These are phyloP conservation scores for Campylomormyrus numenius DNA, from an alignment of 2,113 vertebrate genomes.

Conservation along the genomic window DNA sequence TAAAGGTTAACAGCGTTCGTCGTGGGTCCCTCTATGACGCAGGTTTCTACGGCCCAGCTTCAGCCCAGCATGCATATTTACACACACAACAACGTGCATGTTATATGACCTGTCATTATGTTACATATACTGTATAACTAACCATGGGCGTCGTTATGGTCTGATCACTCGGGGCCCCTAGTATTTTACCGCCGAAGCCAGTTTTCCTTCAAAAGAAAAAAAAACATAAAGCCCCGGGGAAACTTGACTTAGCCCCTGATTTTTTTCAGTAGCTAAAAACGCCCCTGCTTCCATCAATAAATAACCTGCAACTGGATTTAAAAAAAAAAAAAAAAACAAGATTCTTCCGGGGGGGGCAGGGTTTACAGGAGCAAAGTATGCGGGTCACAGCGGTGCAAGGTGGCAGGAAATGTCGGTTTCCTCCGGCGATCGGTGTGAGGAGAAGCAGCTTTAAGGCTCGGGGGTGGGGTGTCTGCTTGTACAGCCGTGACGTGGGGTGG, in stretches of 20 bases:
- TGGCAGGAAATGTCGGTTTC: not conserved
- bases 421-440: no score
- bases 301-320: not conserved
- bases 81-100: not conserved
- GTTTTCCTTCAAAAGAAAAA: no score
- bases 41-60: not conserved
- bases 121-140: not conserved
- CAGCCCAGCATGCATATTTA: not conserved
- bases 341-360: not conserved
- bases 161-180: no score
- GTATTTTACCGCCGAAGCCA: no score
- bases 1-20: not conserved
- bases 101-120: not conserved
- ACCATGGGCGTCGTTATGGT: no score
- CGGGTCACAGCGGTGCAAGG: not conserved
- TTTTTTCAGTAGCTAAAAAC: no score
- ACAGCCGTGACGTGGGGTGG: not conserved
- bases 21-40: not conserved
- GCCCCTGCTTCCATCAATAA: not conserved
- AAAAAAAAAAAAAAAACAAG: not conserved
- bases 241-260: no score
- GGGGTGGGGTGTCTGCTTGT: not conserved
- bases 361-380: not conserved
- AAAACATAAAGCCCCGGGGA: no score
- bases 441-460: not conserved